Conservation (phyloP, 2,888 invertebrate species). For the Calameuta idolon region DNA sequence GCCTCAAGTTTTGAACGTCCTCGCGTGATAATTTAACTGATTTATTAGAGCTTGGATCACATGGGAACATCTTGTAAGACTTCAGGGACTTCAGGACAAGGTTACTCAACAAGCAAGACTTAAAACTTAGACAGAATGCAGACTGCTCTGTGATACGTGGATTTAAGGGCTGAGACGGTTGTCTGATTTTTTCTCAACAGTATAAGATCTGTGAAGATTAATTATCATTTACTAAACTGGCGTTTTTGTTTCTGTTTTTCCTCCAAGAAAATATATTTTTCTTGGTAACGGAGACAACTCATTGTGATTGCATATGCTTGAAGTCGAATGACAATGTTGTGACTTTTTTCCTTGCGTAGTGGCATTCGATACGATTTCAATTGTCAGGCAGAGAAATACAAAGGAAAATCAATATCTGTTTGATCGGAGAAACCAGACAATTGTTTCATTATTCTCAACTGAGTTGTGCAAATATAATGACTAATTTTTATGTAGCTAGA, state of each 20-base stretch:
- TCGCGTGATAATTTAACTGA: slow-evolving; percentile 42
- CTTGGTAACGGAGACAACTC: background rate
- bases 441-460: slow-evolving; percentile 38
- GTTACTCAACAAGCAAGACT: slow-evolving; percentile 42
- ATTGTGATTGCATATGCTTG: background rate
- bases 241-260: too few species aligned
- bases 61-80: slow-evolving; percentile 45
- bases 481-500: slow-evolving; percentile 34
- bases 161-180: slow-evolving; percentile 45
- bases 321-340: too few species aligned
- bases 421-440: slow-evolving; percentile 17
- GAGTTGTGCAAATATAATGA: slow-evolving; percentile 29
- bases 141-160: slow-evolving; percentile 54
- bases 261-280: background rate
- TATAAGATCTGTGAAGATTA: background rate
- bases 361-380: too few species aligned
- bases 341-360: too few species aligned
- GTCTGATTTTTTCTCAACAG: slow-evolving; percentile 23
- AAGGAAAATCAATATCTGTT: too few species aligned
- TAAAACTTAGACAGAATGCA: slow-evolving; percentile 30
- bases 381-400: too few species aligned
- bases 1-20: slow-evolving; percentile 37
- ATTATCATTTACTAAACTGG: too few species aligned
- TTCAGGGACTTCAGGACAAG: slow-evolving; percentile 49
- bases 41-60: slow-evolving; percentile 41